Evolutionary conservation across 2,797 vertebrate genomes (phyloP), one percentile per base, ranked within the genome.

Genomic region (Chanos chanos): DNA sequence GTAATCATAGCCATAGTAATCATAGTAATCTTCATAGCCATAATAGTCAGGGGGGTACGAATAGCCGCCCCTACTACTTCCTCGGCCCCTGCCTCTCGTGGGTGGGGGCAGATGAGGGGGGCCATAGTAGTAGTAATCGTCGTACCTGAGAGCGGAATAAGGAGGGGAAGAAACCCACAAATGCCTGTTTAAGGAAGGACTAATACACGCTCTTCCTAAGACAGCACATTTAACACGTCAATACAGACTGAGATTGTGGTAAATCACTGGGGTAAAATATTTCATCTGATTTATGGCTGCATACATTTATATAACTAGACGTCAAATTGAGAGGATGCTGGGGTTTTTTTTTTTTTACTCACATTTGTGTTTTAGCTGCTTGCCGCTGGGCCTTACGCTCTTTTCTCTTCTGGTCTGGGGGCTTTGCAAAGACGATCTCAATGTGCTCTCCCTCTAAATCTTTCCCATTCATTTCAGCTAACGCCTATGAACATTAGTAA

Each of bases 351-450:
- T 8, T 2, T 1, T 2, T 15, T 30, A 18, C 93, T 92, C 92
- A 98, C 96, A 96, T 95, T 85, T 96, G 94, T 81, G 95, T 96
- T 90, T 97, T 98, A 80, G 94, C 94, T 39, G 96, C 95, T 93
- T 98, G 97, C 82, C 97, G 94, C 86, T 97, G 95, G 63, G 96
- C 95, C 89, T 99, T 98, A 74, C 96, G 93, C 83, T 99, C 96
- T 88, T 99, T 99, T 80, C 95, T 93, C 86, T 99, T 99, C 89
- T 99, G 95, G 90, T 99, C 96, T 53, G 97, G 97, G 76, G 97
- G 97, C 81, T 99, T 99, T 78, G 97, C 96, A 72, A 99, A 98
- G 82, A 99, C 97, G 19, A 99, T 99, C 92, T 99, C 96, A 87
- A 99, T 97, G 85, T 91, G 90, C 81, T 99, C 96, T 80, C 96